phyloP scores from a whole-genome alignment of 2,113 vertebrate species.

The Cynopterus brachyotis region DNA sequence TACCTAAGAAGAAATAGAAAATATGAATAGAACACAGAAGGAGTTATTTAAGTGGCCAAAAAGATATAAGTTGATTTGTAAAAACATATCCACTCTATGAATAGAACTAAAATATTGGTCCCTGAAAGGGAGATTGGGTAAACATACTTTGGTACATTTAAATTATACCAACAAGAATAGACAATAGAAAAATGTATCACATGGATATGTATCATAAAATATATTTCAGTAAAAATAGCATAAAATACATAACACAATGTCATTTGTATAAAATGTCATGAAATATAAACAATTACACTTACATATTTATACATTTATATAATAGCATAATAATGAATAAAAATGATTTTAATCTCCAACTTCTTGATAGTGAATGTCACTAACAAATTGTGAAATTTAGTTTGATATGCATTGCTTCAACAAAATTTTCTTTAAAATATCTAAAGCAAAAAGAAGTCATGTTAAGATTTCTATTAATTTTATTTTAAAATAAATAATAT shows the following conservation, averaged over 20 bases:
- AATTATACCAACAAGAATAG: not conserved
- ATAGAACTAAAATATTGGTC: not conserved
- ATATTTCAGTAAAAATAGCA: not conserved
- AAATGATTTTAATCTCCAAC: not conserved
- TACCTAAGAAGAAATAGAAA: not conserved
- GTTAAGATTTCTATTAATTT: not conserved
- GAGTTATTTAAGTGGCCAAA: not conserved
- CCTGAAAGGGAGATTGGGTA: not conserved
- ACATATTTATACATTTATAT: not conserved
- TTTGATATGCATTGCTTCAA: not conserved
- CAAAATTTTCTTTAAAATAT: not conserved
- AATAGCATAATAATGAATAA: not conserved
- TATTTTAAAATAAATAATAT: not conserved
- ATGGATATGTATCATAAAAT: not conserved
- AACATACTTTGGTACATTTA: not conserved
- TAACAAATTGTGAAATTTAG: not conserved
- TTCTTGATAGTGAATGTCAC: not conserved
- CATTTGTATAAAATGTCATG: not conserved
- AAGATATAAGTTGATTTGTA: not conserved
- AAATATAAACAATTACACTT: not conserved
- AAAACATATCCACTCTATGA: not conserved
- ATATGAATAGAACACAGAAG: not conserved
- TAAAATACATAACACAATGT: not conserved
- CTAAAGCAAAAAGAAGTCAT: not conserved
- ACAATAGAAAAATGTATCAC: not conserved